Evolutionary conservation across 2,888 invertebrate species (phyloP).

Genomic region (Caradrina clavipalpis): DNA sequence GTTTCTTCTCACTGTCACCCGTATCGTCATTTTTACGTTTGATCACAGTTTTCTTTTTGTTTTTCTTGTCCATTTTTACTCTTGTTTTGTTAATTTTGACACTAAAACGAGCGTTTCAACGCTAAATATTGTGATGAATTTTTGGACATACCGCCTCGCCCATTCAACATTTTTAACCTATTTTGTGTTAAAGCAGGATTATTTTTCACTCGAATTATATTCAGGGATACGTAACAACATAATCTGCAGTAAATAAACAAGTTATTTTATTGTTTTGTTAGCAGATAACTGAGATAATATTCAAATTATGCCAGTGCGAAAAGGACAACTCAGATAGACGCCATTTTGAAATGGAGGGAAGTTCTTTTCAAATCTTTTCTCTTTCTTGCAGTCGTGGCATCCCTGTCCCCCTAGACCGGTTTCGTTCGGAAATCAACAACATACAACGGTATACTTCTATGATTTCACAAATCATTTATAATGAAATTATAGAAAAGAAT

Average conservation of each 20-base stretch:
- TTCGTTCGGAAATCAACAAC: constrained; percentile 48
- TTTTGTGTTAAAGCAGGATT: constrained; percentile 8
- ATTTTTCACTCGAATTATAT: constrained; percentile 2
- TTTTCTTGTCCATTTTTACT: constrained; percentile 90
- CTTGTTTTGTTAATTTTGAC: constrained; percentile 59
- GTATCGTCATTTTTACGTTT: constrained; percentile 88
- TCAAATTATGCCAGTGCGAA: constrained; percentile 78
- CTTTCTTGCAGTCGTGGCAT: constrained; percentile 53
- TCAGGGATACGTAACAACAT: constrained; percentile 34
- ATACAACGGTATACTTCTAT: background rate
- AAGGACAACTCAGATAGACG: constrained; percentile 88
- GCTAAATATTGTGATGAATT: constrained; percentile 62
- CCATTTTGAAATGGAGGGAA: constrained; percentile 79
- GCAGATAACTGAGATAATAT: constrained; percentile 68
- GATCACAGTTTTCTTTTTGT: constrained; percentile 87
- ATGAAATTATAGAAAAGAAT: too few relatives aligned
- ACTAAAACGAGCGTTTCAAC: constrained; percentile 61
- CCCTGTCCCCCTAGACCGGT: constrained; percentile 42
- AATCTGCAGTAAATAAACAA: constrained; percentile 59
- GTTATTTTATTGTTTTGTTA: constrained; percentile 66
- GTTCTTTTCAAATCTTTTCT: constrained; percentile 35
- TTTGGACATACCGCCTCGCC: constrained; percentile 73
- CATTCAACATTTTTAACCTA: constrained; percentile 74
- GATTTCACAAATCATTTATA: too few relatives aligned
- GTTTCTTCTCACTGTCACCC: constrained; percentile 83